Base-by-base conservation (phyloP, 2,797 vertebrate genomes). In the Anabas testudineus region DNA sequence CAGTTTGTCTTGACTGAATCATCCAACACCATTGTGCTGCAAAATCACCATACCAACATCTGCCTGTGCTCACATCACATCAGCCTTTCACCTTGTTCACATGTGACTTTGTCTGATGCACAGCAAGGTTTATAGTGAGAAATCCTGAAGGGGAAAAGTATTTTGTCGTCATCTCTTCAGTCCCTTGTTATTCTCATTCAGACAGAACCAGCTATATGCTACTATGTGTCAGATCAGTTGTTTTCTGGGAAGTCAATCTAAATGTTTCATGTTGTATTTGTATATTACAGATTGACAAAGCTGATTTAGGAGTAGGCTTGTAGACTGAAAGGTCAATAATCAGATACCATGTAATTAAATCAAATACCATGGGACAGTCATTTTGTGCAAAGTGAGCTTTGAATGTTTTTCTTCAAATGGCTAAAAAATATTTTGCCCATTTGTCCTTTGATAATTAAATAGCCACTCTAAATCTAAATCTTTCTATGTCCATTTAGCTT, bases 1-100 rank as follows among this genome's bases (percentile, higher is more conserved):
- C 36, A 3, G 9, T 53, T 70, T 73, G 26, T 19, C 37, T 26
- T 22, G 18, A 51, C 69, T 66, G 12, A 67, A 65, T 52, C 57
- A 66, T 54, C 24, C 6, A 41, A 66, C 67, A 56, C 12, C 37
- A 46, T 37, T 26, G 34, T 30, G 37, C 51, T 53, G 15, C 18
- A 49, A 32, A 52, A 15, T 39, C n/a, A 60, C 34, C 14, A 2
- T n/a, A 32, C n/a, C 26, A n/a, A 62, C 7, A 2, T 63, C 52
- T 56, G 16, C n/a, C 13, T 56, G 42, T 39, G 47, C 21, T 52
- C 42, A 2, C 0, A 34, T 36, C 3, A 45, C 4, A 42, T 43
- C 7, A 26, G 10, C 48, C 6, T 14, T 6, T 41, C 12, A 24
- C 3, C 24, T 42, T 10, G 5, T 57, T 34, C 41, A 3, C 26